A percentile compares a stretch with the other conserved stretches of the same genome.
phyloP scores from a whole-genome alignment of 2,797 vertebrate species.

The Phaenicophaeus curvirostris region DNA sequence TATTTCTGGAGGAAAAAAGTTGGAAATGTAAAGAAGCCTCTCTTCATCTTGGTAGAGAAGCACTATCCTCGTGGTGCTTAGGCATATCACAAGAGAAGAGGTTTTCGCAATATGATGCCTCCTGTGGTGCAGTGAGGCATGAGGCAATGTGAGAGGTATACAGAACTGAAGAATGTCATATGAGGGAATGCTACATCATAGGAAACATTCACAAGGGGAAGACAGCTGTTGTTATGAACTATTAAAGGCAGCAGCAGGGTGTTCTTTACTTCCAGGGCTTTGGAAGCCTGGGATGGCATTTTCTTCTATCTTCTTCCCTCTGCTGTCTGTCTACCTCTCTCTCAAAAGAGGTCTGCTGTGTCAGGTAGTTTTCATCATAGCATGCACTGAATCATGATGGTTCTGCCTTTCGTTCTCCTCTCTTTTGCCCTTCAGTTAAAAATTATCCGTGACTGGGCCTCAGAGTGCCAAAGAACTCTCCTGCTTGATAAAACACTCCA shows the following conservation, averaged over 20 bases:
- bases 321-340: not conserved
- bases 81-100: not conserved
- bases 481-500: not conserved
- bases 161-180: slow-evolving; percentile 8
- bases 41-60: not conserved
- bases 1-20: not conserved
- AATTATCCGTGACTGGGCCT: not conserved
- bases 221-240: slow-evolving; percentile 52
- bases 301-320: not conserved
- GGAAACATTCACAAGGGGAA: slow-evolving; percentile 19
- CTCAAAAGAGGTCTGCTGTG: not conserved
- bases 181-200: not conserved
- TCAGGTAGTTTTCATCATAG: not conserved
- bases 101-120: slow-evolving; percentile 1
- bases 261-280: slow-evolving; percentile 23
- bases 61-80: not conserved
- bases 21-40: not conserved
- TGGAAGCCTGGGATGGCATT: not conserved
- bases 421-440: not conserved
- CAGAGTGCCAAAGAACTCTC: not conserved
- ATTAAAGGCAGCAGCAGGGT: slow-evolving; percentile 34
- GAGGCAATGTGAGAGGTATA: slow-evolving; percentile 6
- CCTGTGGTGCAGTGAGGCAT: slow-evolving; percentile 16
- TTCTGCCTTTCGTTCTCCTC: not conserved
- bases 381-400: not conserved